A percentile compares a stretch with the other conserved stretches of the same genome.
phyloP scores from a whole-genome alignment of 2,797 vertebrate species.

The Cossypha niveicapilla region DNA sequence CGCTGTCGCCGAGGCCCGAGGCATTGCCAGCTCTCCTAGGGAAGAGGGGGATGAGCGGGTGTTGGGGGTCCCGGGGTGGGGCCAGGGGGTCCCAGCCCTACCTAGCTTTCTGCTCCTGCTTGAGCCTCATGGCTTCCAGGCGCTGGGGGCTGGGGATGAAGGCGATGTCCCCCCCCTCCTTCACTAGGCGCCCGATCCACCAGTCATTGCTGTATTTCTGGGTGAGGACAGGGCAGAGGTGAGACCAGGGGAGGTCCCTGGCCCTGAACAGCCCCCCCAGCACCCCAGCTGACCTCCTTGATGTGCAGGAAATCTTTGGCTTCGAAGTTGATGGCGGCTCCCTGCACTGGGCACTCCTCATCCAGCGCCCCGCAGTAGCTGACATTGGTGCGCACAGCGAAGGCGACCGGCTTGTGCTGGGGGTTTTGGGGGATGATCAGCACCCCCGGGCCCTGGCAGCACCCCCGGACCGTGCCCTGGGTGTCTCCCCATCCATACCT shows the following conservation, averaged over 20 bases:
- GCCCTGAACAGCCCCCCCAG: background rate
- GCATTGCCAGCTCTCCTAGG: slow-evolving; percentile 58
- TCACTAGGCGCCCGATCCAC: slow-evolving; percentile 96
- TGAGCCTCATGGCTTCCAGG: slow-evolving; percentile 92
- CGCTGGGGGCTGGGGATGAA: slow-evolving; percentile 95
- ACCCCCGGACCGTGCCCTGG: rapidly evolving
- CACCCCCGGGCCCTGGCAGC: rapidly evolving
- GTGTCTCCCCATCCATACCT: slow-evolving; percentile 72
- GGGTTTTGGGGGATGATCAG: background rate
- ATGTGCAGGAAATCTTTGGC: slow-evolving; percentile 99
- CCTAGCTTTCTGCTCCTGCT: slow-evolving; percentile 95
- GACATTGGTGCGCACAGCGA: slow-evolving; percentile 96
- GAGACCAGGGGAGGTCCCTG: background rate
- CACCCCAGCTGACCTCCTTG: slow-evolving; percentile 85
- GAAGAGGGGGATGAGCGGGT: background rate
- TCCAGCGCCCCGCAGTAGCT: slow-evolving; percentile 94
- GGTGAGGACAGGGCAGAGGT: background rate
- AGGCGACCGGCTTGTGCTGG: slow-evolving; percentile 94
- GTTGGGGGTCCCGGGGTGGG: background rate
- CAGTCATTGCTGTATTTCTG: slow-evolving; percentile 97
- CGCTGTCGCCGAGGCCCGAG: slow-evolving; percentile 88
- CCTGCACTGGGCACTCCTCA: slow-evolving; percentile 95
- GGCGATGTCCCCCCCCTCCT: slow-evolving; percentile 92
- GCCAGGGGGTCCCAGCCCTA: slow-evolving; percentile 11
- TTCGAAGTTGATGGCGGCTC: slow-evolving; percentile 95